Base-by-base conservation (phyloP, 2,888 invertebrate genomes). In the Apotomis betuletana region DNA sequence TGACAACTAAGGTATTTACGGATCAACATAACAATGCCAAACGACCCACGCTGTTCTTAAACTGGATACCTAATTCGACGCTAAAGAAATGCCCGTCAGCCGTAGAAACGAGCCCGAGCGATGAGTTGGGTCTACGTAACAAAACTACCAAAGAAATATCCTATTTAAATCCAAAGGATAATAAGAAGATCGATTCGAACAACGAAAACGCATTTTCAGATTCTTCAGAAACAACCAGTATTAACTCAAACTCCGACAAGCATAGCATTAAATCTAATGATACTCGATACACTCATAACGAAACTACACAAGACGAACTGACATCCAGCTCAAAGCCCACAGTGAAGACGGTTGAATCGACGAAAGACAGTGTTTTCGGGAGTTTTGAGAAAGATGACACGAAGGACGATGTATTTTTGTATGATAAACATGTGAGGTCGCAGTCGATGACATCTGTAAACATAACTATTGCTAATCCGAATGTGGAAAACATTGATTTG, bases 21-120 rank as follows among this genome's bases (percentile, higher is more conserved):
- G 96, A 96, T 81, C 95, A 96, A 83, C 96, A 96, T 82, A 97
- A 96, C 80, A 95, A 96, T 75, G 95, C 95, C 0, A 96, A 95
- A 81, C 91, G 96, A 86, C 95, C 97, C 77, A 98, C 98, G 0
- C 91, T 99, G 10, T 96, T 98, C 77, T 94, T 99, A 3, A 98
- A 98, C 74, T 99, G 99, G 99, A 98, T 99, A 78, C 99, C 99
- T 0, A 99, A 99, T 87, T 95, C 96, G 3, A 97, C 98, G 0
- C 91, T 99, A 54, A 95, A 97, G 75, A 97, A 96, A 88, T 97
- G 98, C 84, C 97, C 98, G 13, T 95, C 95, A 13, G 95, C 96
- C 5, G 91, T 96, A 54, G 96, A 96, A 81, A 96, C 95, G 62
- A 89, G 90, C 75, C 90, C 93, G 4, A 91, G 85, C 75, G 92